Percentiles rank a stretch among this genome's conserved stretches.
These are phyloP conservation scores for Phodopus roborovskii DNA, from an alignment of 2,113 vertebrate genomes.

Conservation along the genomic window DNA sequence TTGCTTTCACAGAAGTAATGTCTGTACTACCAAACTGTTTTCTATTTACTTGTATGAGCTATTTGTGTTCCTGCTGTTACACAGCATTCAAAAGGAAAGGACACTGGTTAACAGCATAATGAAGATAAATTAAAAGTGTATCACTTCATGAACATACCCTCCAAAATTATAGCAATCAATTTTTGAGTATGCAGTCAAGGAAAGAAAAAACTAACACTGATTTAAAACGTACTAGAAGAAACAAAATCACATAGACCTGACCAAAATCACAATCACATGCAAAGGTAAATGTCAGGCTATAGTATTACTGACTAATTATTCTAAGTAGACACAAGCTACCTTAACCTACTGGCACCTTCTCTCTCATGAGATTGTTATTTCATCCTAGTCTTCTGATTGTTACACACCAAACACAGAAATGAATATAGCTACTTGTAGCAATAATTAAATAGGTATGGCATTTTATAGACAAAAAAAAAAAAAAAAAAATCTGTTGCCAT, in stretches of 20 bases:
- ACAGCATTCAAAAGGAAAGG: slow-evolving; percentile 40
- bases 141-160: not conserved
- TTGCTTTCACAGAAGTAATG: not conserved
- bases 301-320: not conserved
- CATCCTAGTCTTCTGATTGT: slow-evolving; percentile 30
- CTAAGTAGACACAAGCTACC: not conserved
- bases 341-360: slow-evolving; percentile 7
- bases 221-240: not conserved
- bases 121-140: not conserved
- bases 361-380: not conserved
- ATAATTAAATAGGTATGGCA: slow-evolving; percentile 7
- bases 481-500: not conserved
- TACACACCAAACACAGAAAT: slow-evolving; percentile 25
- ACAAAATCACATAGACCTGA: not conserved
- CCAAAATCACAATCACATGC: not conserved
- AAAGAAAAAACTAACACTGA: slow-evolving; percentile 19
- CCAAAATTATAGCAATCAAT: not conserved
- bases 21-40: slow-evolving; percentile 18
- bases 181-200: not conserved
- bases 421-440: not conserved
- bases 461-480: not conserved
- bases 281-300: not conserved
- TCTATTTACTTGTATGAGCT: not conserved
- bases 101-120: not conserved
- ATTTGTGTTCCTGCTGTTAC: not conserved